These are phyloP conservation scores for Halcyon leucocephala DNA, from an alignment of 2,797 vertebrate species.

Conservation along the genomic window DNA sequence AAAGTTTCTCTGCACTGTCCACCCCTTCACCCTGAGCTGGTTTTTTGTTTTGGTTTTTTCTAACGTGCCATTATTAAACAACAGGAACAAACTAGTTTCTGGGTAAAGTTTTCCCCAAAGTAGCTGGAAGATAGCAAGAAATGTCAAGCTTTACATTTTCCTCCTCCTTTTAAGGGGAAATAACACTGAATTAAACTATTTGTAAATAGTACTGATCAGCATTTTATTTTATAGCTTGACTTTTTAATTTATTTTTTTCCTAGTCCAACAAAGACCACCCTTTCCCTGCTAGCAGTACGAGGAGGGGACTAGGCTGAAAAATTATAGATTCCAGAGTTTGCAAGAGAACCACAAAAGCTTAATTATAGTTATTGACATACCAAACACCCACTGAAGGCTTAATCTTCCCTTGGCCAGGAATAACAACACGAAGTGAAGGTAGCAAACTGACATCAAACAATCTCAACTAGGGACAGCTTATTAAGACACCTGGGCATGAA, in stretches of 20 bases:
- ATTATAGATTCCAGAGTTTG: slow-evolving; percentile 50
- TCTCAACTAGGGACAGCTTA: background rate
- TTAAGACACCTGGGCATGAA: background rate
- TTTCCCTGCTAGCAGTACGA: background rate
- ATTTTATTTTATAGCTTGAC: background rate
- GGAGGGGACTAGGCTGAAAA: slow-evolving; percentile 11
- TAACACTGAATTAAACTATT: background rate
- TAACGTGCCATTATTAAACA: background rate
- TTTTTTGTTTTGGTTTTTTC: background rate
- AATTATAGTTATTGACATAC: slow-evolving; percentile 59
- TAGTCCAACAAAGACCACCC: background rate
- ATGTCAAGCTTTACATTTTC: background rate
- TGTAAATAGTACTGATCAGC: background rate
- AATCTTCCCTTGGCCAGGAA: slow-evolving; percentile 32
- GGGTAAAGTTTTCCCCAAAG: background rate
- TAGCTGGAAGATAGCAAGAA: background rate
- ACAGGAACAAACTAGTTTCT: background rate
- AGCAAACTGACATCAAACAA: background rate
- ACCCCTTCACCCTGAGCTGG: background rate
- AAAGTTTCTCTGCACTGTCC: background rate
- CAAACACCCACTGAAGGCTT: slow-evolving; percentile 48
- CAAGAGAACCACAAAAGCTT: slow-evolving; percentile 30
- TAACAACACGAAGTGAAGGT: slow-evolving; percentile 37
- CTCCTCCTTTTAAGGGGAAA: background rate
- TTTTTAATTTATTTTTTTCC: background rate